phyloP scores from a whole-genome alignment of 2,113 vertebrate genomes.

The Crotophaga sulcirostris region DNA sequence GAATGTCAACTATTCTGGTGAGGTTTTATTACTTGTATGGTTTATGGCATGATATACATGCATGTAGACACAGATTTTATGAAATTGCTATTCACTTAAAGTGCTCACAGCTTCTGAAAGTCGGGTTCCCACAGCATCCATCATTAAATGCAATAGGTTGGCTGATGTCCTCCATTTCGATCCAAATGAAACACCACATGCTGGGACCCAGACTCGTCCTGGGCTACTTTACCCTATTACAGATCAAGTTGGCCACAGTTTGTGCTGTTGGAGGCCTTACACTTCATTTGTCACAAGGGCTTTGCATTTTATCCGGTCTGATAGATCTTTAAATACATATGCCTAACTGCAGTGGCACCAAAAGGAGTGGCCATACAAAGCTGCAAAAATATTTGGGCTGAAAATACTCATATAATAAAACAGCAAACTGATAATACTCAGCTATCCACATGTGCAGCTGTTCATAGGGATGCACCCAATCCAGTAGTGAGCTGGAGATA shows the following conservation, averaged over 20 bases:
- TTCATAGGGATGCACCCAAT: not conserved
- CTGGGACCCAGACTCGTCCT: not conserved
- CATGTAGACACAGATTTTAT: not conserved
- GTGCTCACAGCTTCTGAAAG: not conserved
- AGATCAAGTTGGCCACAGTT: not conserved
- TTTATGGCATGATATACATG: not conserved
- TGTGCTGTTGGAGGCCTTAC: not conserved
- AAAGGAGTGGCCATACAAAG: not conserved
- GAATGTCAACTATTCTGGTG: constrained; percentile 30
- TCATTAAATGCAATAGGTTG: not conserved
- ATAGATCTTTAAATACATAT: not conserved
- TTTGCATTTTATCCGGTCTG: not conserved
- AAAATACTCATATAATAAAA: not conserved
- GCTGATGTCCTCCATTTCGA: not conserved
- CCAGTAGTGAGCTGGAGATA: not conserved
- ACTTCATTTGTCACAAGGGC: not conserved
- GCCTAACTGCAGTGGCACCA: not conserved
- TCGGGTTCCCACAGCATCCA: not conserved
- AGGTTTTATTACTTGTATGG: not conserved
- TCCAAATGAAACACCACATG: not conserved
- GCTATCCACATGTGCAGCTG: rapidly evolving
- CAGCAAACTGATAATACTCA: not conserved
- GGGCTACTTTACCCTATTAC: not conserved
- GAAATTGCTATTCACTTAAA: not conserved
- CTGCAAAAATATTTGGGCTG: not conserved